Evolutionary conservation across 1,140 invertebrate genomes (phyloP), one percentile per base, ranked within the genome.

Genomic region (Euwallacea similis): DNA sequence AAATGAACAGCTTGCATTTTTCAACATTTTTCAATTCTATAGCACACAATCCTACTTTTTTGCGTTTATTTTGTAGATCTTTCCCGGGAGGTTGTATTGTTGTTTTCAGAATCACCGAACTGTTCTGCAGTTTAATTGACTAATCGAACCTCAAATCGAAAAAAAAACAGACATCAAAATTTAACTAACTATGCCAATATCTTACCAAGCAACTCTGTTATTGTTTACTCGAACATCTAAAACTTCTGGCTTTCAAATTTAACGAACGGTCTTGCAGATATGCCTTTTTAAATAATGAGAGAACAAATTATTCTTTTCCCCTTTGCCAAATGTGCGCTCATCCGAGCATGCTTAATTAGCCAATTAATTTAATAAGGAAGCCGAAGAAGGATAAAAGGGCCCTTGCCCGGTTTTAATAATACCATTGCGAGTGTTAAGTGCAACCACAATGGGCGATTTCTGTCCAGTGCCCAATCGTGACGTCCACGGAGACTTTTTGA

Each of bases 401-500:
- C 43, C 10, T 7, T 68, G 33, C 7, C n/a, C 54, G 42, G 13
- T n/a, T 15, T 11, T 41, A 59, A 15, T n/a, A 42, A 7, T 44
- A 11, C 46, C 61, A 53, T 42, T 71, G 54, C 11, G 53, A 41
- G 60, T 42, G 53, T 64, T 64, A 47, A 15, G 13, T 15, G 53
- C 43, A 13, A 41, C 64, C 21, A 61, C 21, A 43, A 65, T 65
- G 61, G 42, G 33, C 33, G 75, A 78, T 64, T 80, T 76, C 60
- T 46, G 68, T 69, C 79, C 78, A 10, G 55, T 78, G 10, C 82
- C 82, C 7, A 73, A 78, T 68, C 71, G 68, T 53, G 75, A 80
- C 33, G 78, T 76, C 41, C 82, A 83, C 67, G 75, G 74, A 47
- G 69, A 79, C 7, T 83, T 84, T 75, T 73, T 84, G 60, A 42